A percentile compares a stretch with the other conserved stretches of the same genome.
These are phyloP conservation scores for Falco biarmicus DNA, from an alignment of 2,797 vertebrate species.

Conservation along the genomic window DNA sequence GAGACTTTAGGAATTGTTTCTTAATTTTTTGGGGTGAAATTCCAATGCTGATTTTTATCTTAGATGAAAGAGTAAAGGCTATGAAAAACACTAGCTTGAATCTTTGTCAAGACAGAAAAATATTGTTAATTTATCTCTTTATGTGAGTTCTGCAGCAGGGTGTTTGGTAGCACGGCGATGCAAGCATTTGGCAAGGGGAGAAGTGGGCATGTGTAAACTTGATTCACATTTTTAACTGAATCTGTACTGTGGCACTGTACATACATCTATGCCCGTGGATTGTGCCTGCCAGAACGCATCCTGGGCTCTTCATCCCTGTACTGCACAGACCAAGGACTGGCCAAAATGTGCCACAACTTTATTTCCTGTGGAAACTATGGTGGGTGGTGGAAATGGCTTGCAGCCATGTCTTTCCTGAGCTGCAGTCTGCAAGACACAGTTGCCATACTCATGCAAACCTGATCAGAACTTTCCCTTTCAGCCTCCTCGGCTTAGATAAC, in stretches of 20 bases:
- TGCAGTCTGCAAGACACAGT: not conserved
- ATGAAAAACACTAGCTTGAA: not conserved
- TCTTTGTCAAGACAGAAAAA: not conserved
- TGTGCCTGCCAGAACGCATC: not conserved
- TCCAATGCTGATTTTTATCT: not conserved
- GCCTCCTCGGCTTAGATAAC: not conserved
- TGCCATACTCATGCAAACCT: not conserved
- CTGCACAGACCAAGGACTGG: not conserved
- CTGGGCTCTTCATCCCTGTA: not conserved
- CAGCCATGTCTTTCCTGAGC: not conserved
- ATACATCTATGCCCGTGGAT: accelerated
- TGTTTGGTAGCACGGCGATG: not conserved
- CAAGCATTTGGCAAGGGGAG: not conserved
- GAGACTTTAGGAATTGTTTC: not conserved
- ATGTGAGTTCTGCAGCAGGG: not conserved
- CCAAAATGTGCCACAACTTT: not conserved
- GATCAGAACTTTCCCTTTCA: not conserved
- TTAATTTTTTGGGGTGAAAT: not conserved
- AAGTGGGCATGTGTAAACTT: not conserved
- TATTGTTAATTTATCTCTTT: not conserved
- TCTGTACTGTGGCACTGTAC: not conserved
- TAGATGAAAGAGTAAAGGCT: not conserved
- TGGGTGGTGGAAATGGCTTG: not conserved
- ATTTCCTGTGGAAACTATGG: not conserved
- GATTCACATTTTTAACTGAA: not conserved